Conservation (phyloP, 2,888 invertebrate genomes). For the Drosophila yooni region DNA sequence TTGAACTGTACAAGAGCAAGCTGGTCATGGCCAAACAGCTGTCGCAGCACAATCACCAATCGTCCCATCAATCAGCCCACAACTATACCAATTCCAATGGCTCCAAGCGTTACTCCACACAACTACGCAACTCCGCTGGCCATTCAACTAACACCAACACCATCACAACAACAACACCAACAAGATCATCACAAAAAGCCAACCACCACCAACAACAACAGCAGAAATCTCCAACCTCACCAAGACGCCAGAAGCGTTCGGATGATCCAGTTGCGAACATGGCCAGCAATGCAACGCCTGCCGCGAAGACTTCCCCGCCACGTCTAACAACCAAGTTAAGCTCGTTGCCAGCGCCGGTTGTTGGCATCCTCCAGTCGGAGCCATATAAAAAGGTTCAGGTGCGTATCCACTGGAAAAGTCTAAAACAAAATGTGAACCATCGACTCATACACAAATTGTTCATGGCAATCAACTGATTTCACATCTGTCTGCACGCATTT, state of each 20-base stretch:
- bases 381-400: slow-evolving; percentile 78
- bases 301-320: slow-evolving; percentile 39
- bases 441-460: neutral
- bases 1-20: slow-evolving; percentile 83
- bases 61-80: slow-evolving; percentile 15
- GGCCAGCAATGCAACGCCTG: slow-evolving; percentile 26
- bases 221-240: slow-evolving; percentile 41
- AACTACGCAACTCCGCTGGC: slow-evolving; percentile 52
- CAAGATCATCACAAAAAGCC: slow-evolving; percentile 6
- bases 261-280: slow-evolving; percentile 40
- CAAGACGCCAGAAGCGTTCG: slow-evolving; percentile 33
- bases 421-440: neutral
- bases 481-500: neutral
- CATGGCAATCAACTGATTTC: neutral
- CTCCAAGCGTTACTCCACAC: slow-evolving; percentile 7
- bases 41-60: slow-evolving; percentile 65
- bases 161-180: slow-evolving; percentile 7
- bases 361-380: slow-evolving; percentile 64
- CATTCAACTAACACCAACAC: slow-evolving; percentile 4
- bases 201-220: slow-evolving; percentile 16
- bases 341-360: slow-evolving; percentile 49
- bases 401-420: slow-evolving; percentile 23
- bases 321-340: slow-evolving; percentile 47
- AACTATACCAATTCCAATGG: slow-evolving; percentile 20
- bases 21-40: slow-evolving; percentile 79